Base-by-base conservation (phyloP, 2,113 vertebrate species). In the Xenus cinereus region DNA sequence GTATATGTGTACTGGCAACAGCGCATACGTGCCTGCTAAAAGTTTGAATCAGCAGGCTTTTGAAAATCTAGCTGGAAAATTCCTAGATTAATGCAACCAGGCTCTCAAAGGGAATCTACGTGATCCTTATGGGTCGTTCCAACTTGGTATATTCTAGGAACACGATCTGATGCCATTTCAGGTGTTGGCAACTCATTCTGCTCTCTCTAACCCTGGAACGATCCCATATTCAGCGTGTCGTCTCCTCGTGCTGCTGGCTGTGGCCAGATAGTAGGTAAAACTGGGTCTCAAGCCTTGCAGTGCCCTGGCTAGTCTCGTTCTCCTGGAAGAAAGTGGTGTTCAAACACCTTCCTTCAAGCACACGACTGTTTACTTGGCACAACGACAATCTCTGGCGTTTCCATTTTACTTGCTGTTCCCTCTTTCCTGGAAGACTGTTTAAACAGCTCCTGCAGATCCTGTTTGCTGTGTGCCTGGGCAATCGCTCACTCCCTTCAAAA, bases 351-450 rank as follows among this genome's bases (percentile, higher is more conserved):
- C 7, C 51, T 85, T 75, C 46, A 85, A 68, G 35, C 37, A 57
- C 21, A 14, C 30, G 56, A 8, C 28, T 87, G 39, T 87, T 81
- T 27, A 41, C 32, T 72, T 91, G 64, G 26, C 19, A 1, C 53
- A 84, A 2, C 0, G 6, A 30, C 30, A 51, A 2, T 60, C 45
- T 92, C 15, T 54, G 27, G 27, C 0, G 1, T 75, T 94, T 72
- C 78, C 14, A 27, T 72, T 79, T 87, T 74, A 28, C 45, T 64
- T 46, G 33, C 77, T 89, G 51, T 79, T 94, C 62, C 9, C 48
- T 90, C n/a, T 90, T 93, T 79, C 82, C 53, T 87, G 71, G 75
- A 82, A 91, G 57, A 14, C 41, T 82, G 83, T 80, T 95, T 62
- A 60, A 85, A 66, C 43, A 69, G 33, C 51, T 85, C 48, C 39